These are phyloP conservation scores for Pelobates fuscus DNA, from an alignment of 2,113 vertebrate species.

Conservation along the genomic window DNA sequence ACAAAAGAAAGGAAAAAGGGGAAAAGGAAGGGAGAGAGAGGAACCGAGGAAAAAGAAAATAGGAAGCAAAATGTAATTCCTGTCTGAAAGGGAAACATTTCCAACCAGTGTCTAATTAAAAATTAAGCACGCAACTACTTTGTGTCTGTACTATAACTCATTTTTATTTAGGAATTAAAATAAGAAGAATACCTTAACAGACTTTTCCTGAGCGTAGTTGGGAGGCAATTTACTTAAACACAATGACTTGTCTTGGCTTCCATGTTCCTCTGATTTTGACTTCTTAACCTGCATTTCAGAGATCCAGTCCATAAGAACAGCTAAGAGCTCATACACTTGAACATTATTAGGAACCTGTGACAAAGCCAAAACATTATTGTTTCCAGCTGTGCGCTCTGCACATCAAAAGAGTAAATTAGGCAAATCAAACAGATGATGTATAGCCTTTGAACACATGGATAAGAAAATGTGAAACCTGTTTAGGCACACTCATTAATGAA, in stretches of 20 bases:
- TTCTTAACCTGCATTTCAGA: conserved; percentile 70
- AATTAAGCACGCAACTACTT: no score
- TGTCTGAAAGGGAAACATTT: no score
- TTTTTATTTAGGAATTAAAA: neutral
- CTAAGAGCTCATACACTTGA: conserved; percentile 71
- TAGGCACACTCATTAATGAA: neutral
- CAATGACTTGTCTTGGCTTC: conserved; percentile 49
- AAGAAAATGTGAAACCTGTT: neutral
- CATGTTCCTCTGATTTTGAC: conserved; percentile 58
- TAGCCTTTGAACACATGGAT: neutral
- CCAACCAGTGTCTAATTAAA: no score
- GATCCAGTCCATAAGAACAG: conserved; percentile 82
- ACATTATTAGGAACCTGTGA: conserved; percentile 64
- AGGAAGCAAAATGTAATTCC: neutral
- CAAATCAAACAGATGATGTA: neutral
- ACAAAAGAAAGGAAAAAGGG: neutral
- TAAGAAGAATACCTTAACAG: conserved; percentile 74
- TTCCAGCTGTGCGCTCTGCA: conserved; percentile 23
- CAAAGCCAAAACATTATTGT: conserved; percentile 39
- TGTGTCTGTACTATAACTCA: no score
- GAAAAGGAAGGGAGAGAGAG: no score
- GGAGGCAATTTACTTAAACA: conserved; percentile 51
- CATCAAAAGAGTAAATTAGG: conserved; percentile 31
- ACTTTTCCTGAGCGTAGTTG: conserved; percentile 69
- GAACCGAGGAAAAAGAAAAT: neutral